Conservation (phyloP, 2,113 vertebrate species). For the Chloebia gouldiae region DNA sequence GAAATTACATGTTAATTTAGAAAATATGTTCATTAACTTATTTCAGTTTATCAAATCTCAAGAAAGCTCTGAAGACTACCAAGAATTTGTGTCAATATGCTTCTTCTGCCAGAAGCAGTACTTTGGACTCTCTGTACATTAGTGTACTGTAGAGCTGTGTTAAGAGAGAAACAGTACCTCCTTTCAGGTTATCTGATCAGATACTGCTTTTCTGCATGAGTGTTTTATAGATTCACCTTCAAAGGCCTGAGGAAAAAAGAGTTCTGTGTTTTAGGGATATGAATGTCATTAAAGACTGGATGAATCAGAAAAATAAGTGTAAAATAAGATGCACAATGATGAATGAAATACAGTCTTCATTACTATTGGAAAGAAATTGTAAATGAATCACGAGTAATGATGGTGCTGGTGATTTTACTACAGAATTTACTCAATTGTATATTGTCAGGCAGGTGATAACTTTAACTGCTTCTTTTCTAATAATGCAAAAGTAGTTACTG, state of each 20-base stretch:
- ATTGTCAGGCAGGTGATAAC: background rate
- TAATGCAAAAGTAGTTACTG: background rate
- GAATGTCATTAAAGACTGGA: slow-evolving; percentile 4
- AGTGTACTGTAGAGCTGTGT: background rate
- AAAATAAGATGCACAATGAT: background rate
- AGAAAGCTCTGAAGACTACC: background rate
- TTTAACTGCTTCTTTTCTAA: background rate
- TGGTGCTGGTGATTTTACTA: slow-evolving; percentile 38
- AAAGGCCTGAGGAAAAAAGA: background rate
- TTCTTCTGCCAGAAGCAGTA: background rate
- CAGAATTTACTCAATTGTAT: background rate
- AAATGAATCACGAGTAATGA: background rate
- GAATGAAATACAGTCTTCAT: background rate
- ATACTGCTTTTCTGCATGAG: background rate
- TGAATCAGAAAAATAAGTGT: slow-evolving; percentile 23
- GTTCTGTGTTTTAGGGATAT: slow-evolving; percentile 16
- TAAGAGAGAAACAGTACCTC: background rate
- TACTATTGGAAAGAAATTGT: slow-evolving; percentile 27
- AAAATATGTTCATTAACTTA: background rate
- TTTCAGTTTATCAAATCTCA: background rate
- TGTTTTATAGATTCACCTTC: slow-evolving; percentile 2
- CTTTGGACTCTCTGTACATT: background rate
- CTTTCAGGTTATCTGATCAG: background rate
- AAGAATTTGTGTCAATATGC: background rate
- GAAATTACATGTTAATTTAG: background rate